A percentile compares a stretch with the other conserved stretches of the same genome.
Conservation (phyloP, 53 echinoderm and acorn worm genomes). For the Glandiceps talaboti region DNA sequence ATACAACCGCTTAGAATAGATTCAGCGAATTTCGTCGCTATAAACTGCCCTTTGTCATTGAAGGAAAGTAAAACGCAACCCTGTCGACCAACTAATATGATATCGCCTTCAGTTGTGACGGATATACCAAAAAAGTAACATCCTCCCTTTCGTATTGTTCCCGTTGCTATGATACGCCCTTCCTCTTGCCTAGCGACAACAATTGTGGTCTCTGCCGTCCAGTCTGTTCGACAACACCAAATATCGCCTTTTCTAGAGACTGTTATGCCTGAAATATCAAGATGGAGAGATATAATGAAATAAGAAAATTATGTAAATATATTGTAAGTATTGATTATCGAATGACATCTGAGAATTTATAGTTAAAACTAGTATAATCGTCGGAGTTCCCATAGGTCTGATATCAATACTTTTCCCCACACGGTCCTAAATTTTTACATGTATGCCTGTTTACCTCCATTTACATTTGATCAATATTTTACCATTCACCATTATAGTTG, state of each 20-base stretch:
- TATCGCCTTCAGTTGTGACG: neutral
- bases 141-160: neutral
- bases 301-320: too few relatives aligned
- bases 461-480: too few relatives aligned
- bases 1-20: neutral
- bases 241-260: neutral
- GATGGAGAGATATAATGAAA: too few relatives aligned
- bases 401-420: too few relatives aligned
- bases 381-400: too few relatives aligned
- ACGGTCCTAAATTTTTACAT: too few relatives aligned
- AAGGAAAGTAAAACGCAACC: neutral
- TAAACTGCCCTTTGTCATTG: neutral
- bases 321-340: too few relatives aligned
- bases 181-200: neutral
- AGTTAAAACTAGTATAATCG: too few relatives aligned
- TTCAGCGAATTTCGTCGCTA: neutral
- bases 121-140: neutral
- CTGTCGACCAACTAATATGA: neutral
- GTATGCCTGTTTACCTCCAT: too few relatives aligned
- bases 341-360: too few relatives aligned
- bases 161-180: neutral
- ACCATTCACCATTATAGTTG: too few relatives aligned
- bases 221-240: neutral
- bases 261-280: neutral
- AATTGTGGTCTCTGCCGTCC: neutral